These are phyloP conservation scores for Pogona vitticeps DNA, from an alignment of 2,113 vertebrate genomes.

Conservation along the genomic window DNA sequence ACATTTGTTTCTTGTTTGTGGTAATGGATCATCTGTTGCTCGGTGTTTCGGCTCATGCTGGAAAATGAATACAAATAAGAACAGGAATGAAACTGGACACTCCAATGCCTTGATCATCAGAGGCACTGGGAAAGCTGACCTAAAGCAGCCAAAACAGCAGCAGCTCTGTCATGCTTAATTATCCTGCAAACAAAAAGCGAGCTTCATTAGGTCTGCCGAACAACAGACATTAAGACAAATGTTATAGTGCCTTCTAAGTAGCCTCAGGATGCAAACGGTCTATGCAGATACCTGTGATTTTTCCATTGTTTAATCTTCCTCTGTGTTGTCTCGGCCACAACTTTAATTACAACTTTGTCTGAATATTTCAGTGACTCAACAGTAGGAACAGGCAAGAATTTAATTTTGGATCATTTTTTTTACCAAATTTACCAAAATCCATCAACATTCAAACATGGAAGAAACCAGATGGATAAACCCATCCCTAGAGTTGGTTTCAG, in stretches of 20 bases:
- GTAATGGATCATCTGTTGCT: constrained; percentile 51
- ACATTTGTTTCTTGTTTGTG: constrained; percentile 30
- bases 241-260: constrained; percentile 39
- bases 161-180: constrained; percentile 50
- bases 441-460: too few species aligned
- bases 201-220: constrained; percentile 55
- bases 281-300: constrained; percentile 40
- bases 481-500: too few species aligned
- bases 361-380: neutral
- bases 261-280: constrained; percentile 33
- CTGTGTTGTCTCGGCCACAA: accelerated
- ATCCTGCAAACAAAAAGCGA: constrained; percentile 56
- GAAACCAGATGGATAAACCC: too few species aligned
- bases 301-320: constrained; percentile 37
- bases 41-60: constrained; percentile 42
- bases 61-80: constrained; percentile 19
- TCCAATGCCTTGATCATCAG: constrained; percentile 16
- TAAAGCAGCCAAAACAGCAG: constrained; percentile 14
- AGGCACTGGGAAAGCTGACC: neutral
- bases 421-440: too few species aligned
- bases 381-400: too few species aligned
- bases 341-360: neutral
- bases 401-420: too few species aligned
- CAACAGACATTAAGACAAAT: constrained; percentile 54
- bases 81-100: constrained; percentile 3